Conservation (phyloP, 1,140 invertebrate species). For the Anastrepha obliqua region DNA sequence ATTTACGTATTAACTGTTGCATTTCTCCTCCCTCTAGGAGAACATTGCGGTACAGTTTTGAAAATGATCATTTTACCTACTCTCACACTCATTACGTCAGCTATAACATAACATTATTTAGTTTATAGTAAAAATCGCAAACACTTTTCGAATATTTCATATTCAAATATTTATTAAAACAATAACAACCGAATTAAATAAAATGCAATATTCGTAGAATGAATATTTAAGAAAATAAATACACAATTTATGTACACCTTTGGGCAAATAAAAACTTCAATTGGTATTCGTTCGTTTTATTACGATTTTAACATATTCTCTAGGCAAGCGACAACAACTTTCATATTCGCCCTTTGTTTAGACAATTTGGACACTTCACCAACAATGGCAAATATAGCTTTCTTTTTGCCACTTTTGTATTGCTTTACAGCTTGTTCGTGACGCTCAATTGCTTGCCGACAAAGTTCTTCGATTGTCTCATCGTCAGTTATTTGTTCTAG, state of each 20-base stretch:
- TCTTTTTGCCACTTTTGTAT: conserved; percentile 83
- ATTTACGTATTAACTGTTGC: conserved; percentile 53
- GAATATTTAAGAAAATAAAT: background rate
- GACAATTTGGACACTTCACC: conserved; percentile 78
- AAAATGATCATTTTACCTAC: background rate
- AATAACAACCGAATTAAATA: conserved; percentile 1
- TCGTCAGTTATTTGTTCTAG: conserved; percentile 81
- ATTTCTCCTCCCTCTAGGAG: conserved; percentile 55
- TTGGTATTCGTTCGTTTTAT: conserved; percentile 35
- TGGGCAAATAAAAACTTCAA: conserved; percentile 7
- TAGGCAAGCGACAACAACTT: conserved; percentile 77
- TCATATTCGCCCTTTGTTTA: conserved; percentile 82
- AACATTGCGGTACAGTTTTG: conserved; percentile 44
- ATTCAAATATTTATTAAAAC: background rate
- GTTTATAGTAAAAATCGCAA: too few relatives aligned
- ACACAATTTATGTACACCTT: conserved; percentile 1
- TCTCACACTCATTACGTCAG: conserved; percentile 1
- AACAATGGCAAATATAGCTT: conserved; percentile 80
- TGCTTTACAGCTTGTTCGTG: conserved; percentile 81
- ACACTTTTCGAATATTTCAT: too few relatives aligned
- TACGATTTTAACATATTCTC: conserved; percentile 77
- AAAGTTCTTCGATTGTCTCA: conserved; percentile 78
- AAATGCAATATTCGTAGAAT: background rate
- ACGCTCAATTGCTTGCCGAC: conserved; percentile 78
- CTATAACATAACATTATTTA: conserved; percentile 17